phyloP scores from a whole-genome alignment of 2,113 vertebrate species.

The Struthidea cinerea region DNA sequence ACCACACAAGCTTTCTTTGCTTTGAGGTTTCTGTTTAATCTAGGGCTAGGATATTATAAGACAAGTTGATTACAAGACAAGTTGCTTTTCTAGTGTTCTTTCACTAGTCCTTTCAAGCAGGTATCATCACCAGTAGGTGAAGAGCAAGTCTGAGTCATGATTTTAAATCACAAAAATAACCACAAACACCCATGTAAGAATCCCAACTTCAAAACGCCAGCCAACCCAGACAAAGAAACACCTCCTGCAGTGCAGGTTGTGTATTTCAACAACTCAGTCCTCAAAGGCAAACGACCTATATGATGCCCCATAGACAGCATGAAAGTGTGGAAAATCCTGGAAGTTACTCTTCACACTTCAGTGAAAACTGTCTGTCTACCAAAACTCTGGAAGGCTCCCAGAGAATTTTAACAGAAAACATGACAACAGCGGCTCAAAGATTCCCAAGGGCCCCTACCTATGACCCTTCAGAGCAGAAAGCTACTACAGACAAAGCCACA shows the following conservation, averaged over 20 bases:
- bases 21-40: not conserved
- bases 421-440: not conserved
- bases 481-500: not conserved
- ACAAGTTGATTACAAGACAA: not conserved
- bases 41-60: not conserved
- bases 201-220: not conserved
- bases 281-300: not conserved
- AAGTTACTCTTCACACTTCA: not conserved
- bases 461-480: not conserved
- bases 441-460: not conserved
- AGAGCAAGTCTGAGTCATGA: not conserved
- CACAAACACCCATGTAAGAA: not conserved
- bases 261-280: not conserved
- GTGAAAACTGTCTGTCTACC: not conserved
- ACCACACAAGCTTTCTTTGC: not conserved
- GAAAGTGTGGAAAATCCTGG: not conserved
- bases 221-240: not conserved
- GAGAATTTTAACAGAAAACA: not conserved
- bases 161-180: slow-evolving; percentile 3
- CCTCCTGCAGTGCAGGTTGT: not conserved
- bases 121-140: not conserved
- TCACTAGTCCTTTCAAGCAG: not conserved
- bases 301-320: not conserved
- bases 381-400: not conserved
- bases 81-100: not conserved